Evolutionary conservation across 2,797 vertebrate species (phyloP).

Genomic region (Tauraco hartlaubi): DNA sequence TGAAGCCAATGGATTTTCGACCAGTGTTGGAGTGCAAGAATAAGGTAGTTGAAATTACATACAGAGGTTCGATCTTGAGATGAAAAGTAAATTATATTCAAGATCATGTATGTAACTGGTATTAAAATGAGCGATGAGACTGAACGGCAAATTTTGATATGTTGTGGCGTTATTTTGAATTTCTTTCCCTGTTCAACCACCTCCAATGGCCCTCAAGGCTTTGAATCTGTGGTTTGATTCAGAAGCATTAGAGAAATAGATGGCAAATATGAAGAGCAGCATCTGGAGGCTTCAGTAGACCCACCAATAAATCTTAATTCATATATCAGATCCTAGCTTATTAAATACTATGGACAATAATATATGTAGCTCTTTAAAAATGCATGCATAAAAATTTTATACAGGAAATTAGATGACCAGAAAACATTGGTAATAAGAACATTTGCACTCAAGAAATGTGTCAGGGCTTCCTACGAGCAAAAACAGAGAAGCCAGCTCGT

Average conservation of each 20-base stretch:
- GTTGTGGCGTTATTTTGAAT: neutral
- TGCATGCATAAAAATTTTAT: neutral
- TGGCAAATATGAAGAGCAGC: neutral
- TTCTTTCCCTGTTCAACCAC: neutral
- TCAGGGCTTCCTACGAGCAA: neutral
- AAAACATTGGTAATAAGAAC: neutral
- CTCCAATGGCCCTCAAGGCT: neutral
- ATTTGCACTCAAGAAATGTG: neutral
- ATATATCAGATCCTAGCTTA: neutral
- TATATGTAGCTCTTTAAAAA: neutral
- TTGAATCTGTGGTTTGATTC: neutral
- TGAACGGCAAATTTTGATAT: neutral
- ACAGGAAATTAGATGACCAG: neutral
- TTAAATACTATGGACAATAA: neutral
- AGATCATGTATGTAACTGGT: neutral
- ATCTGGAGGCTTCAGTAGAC: neutral
- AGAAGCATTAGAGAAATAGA: neutral
- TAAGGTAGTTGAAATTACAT: neutral
- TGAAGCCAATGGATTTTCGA: slow-evolving; percentile 10
- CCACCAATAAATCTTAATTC: neutral
- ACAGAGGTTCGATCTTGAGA: neutral
- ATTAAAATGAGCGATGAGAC: slow-evolving; percentile 4
- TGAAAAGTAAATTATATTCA: neutral
- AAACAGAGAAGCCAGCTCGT: neutral
- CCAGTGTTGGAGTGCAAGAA: neutral